These are phyloP conservation scores for Chloropsis cyanopogon DNA, from an alignment of 2,113 vertebrate species.

Conservation along the genomic window DNA sequence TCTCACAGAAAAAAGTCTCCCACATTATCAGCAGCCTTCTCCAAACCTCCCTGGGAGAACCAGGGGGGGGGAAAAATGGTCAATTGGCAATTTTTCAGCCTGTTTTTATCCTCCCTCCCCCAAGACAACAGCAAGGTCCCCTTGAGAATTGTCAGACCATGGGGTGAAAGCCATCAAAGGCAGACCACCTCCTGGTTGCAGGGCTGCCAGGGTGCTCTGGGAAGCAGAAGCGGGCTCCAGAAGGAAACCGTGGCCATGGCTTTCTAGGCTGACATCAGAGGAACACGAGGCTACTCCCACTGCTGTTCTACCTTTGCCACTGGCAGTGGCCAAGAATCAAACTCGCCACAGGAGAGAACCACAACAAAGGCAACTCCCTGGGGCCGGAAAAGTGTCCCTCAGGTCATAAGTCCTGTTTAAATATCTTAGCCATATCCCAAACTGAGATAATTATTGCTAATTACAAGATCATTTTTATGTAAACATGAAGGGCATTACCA, in stretches of 20 bases:
- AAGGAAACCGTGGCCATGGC: fast-evolving
- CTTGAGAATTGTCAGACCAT: not conserved
- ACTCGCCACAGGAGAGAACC: not conserved
- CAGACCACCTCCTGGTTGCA: not conserved
- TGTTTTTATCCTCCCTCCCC: not conserved
- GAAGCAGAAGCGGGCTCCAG: not conserved
- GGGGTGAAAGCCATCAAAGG: not conserved
- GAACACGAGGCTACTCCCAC: not conserved
- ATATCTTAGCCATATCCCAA: not conserved
- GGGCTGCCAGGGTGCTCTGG: not conserved
- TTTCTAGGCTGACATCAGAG: not conserved
- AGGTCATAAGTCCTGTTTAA: not conserved
- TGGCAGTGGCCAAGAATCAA: not conserved
- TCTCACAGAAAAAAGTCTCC: not conserved
- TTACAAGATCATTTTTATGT: not conserved
- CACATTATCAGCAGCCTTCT: not conserved
- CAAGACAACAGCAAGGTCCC: not conserved
- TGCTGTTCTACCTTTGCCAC: not conserved
- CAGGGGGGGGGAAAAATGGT: fast-evolving
- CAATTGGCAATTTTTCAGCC: not conserved
- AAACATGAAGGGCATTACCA: not conserved
- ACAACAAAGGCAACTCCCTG: not conserved
- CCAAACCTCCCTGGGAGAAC: not conserved
- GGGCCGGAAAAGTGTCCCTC: not conserved
- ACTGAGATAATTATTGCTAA: not conserved